Conservation (phyloP, 2,888 invertebrate species). For the Prosopocoilus inquinatus region DNA sequence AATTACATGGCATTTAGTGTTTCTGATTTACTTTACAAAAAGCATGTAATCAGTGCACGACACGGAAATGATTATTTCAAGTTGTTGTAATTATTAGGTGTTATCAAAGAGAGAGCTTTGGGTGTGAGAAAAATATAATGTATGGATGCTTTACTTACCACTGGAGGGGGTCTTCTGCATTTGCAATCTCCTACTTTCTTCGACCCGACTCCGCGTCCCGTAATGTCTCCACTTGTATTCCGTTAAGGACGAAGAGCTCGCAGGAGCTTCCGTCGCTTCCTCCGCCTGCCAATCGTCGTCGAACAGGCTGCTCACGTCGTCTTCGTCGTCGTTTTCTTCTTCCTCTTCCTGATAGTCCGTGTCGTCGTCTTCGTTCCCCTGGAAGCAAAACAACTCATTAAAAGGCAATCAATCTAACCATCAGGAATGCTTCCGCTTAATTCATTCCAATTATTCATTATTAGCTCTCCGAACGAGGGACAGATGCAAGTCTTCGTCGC, state of each 20-base stretch:
- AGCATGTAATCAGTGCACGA: too few relatives aligned
- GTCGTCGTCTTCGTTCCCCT: constrained; percentile 40
- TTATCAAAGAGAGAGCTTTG: too few relatives aligned
- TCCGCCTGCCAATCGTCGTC: constrained; percentile 40
- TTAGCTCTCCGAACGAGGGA: too few relatives aligned
- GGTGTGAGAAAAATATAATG: too few relatives aligned
- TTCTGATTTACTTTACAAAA: too few relatives aligned
- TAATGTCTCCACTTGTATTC: constrained; percentile 47
- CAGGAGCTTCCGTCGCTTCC: constrained; percentile 36
- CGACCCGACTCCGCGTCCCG: constrained; percentile 43
- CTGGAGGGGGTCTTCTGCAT: constrained; percentile 11
- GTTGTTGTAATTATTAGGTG: too few relatives aligned
- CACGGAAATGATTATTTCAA: too few relatives aligned
- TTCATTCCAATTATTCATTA: too few relatives aligned
- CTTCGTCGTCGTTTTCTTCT: constrained; percentile 43
- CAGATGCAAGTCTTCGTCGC: too few relatives aligned
- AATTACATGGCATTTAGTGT: too few relatives aligned
- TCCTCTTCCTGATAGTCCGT: constrained; percentile 45
- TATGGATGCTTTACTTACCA: constrained; percentile 4
- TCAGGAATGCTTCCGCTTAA: too few relatives aligned
- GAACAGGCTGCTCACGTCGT: constrained; percentile 28
- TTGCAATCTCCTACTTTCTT: constrained; percentile 41
- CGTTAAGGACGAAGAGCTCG: constrained; percentile 35
- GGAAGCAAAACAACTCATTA: constrained; percentile 19
- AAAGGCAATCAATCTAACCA: background rate